Base-by-base conservation (phyloP, 2,113 vertebrate genomes). In the Triplophysa dalaica region DNA sequence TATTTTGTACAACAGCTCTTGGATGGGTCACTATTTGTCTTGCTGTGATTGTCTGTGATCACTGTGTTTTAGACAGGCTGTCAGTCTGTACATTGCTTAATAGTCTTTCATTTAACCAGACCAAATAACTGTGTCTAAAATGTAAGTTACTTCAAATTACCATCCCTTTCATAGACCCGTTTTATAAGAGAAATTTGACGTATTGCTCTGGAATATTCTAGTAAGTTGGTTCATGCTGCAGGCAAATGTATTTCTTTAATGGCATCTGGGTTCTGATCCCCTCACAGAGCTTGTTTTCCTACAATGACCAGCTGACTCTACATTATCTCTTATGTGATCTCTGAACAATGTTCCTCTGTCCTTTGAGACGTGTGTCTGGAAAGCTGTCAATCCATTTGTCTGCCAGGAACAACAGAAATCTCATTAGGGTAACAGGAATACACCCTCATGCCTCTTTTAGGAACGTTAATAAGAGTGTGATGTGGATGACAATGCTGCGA, bases 321-420 rank as follows among this genome's bases (percentile, higher is more conserved):
- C 19, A 10, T 58, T 58, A 58, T 58, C 19, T 16, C 19, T 58
- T 58, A 21, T 16, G 1, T 58, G 21, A 58, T 58, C n/a, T 4
- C 54, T 21, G 19, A 33, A 50, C 12, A 13, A 21, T 52, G 62
- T 63, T 66, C 19, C 10, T 21, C 11, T 13, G 10, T 69, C 56
- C 22, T 22, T 56, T 24, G 43, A 79, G 43, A 69, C 17, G 56
- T 16, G 3, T 75, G 70, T 84, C 79, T 79, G 67, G 78, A 73
- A 45, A 50, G 60, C 24, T 45, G 33, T 64, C 54, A 38, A 82
- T 84, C 70, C 43, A 54, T 74, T 78, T 33, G 50, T 45, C 54
- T 17, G 19, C 21, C 60, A 48, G 61, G 65, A 22, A 78, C 21
- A 72, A 22, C 24, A 26, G 62, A 54, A 33, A 38, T 48, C 48